phyloP scores from a whole-genome alignment of 1,140 invertebrate genomes.

The Cylas formicarius region DNA sequence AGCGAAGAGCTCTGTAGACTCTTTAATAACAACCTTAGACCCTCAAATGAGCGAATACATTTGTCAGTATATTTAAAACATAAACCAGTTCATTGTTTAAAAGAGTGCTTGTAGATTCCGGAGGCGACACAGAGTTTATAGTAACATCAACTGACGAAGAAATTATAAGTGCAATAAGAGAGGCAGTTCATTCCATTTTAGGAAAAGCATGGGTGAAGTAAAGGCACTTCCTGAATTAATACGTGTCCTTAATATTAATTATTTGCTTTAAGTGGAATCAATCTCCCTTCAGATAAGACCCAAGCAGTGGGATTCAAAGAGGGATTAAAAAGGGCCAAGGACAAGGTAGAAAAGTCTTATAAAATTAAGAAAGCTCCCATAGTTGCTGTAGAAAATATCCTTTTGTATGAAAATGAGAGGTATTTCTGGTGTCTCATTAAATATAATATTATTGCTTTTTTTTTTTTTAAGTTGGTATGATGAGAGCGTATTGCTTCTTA shows the following conservation, averaged over 20 bases:
- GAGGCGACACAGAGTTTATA: conserved; percentile 66
- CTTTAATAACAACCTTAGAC: conserved; percentile 81
- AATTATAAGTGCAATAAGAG: conserved; percentile 69
- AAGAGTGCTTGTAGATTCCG: conserved; percentile 55
- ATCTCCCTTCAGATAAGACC: conserved; percentile 22
- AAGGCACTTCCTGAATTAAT: conserved; percentile 31
- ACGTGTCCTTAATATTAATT: conserved; percentile 5
- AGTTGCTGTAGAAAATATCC: conserved; percentile 70
- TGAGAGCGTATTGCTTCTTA: conserved; percentile 62
- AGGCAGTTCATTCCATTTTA: conserved; percentile 76
- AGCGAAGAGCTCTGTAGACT: conserved; percentile 75
- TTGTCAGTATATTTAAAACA: conserved; percentile 60
- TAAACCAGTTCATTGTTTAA: too few relatives aligned
- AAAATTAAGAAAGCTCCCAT: conserved; percentile 47
- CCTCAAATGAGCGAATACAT: conserved; percentile 86
- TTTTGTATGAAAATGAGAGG: conserved; percentile 62
- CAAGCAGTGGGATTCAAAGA: conserved; percentile 74
- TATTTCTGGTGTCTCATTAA: conserved; percentile 29
- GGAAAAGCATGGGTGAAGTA: conserved; percentile 70
- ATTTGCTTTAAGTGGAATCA: conserved; percentile 26
- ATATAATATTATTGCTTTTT: background rate
- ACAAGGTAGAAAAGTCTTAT: conserved; percentile 48
- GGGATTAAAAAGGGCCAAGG: conserved; percentile 62
- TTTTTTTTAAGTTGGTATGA: conserved; percentile 66
- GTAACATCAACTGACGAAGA: conserved; percentile 73